Conservation (phyloP, 2,888 invertebrate species). For the Latheticus oryzae region DNA sequence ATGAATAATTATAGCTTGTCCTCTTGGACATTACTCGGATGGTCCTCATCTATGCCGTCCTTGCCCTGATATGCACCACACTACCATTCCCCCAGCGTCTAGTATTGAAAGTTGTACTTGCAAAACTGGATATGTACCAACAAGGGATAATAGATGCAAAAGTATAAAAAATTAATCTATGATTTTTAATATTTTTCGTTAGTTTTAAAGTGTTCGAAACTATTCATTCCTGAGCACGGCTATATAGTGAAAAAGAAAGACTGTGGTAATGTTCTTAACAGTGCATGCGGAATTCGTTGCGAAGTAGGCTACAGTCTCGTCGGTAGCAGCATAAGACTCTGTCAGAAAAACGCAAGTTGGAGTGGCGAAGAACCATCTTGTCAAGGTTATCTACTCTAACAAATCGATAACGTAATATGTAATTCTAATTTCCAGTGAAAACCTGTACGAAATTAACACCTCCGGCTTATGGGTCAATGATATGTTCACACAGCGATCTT, state of each 20-base stretch:
- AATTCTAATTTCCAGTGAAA: constrained; percentile 73
- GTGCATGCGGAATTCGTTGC: constrained; percentile 78
- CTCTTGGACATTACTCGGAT: constrained; percentile 74
- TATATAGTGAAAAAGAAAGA: constrained; percentile 73
- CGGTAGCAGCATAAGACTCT: constrained; percentile 71
- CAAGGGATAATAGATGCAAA: constrained; percentile 68
- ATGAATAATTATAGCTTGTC: constrained; percentile 69
- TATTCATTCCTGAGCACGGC: constrained; percentile 73
- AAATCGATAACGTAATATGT: constrained; percentile 8
- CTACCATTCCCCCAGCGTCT: constrained; percentile 70
- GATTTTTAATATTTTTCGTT: not conserved
- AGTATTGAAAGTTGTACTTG: constrained; percentile 72
- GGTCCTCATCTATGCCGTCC: constrained; percentile 65
- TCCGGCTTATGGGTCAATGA: constrained; percentile 71
- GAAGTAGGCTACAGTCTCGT: constrained; percentile 70
- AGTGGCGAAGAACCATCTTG: constrained; percentile 74
- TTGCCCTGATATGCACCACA: constrained; percentile 75
- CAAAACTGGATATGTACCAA: constrained; percentile 70
- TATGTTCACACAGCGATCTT: constrained; percentile 66
- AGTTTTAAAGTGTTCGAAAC: constrained; percentile 72
- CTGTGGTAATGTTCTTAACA: constrained; percentile 75
- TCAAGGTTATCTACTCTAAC: constrained; percentile 66
- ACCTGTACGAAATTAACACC: constrained; percentile 70
- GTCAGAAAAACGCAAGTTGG: constrained; percentile 75
- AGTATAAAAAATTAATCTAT: constrained; percentile 60